Conservation (phyloP, 2,113 vertebrate species). For the Thinocorus orbignyianus region DNA sequence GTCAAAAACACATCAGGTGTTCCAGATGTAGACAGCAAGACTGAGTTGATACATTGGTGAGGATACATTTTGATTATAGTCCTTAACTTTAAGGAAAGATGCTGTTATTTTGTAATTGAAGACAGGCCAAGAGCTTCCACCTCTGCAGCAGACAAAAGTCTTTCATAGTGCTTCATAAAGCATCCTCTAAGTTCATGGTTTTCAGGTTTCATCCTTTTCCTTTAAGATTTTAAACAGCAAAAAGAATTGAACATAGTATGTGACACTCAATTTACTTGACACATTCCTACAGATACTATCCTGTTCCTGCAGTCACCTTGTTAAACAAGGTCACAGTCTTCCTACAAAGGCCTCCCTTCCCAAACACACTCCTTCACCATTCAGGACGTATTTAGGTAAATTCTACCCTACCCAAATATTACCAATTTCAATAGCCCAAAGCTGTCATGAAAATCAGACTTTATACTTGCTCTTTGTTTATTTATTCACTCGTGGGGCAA, state of each 20-base stretch:
- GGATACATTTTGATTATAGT: background rate
- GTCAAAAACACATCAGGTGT: background rate
- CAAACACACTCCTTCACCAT: background rate
- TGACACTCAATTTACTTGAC: background rate
- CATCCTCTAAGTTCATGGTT: background rate
- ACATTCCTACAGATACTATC: background rate
- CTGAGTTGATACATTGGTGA: background rate
- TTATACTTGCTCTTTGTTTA: background rate
- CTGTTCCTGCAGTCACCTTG: background rate
- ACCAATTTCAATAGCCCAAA: background rate
- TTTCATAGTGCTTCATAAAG: background rate
- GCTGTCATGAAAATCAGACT: background rate
- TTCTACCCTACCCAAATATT: background rate
- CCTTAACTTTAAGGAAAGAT: background rate
- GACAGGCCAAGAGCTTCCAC: background rate
- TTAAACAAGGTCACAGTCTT: background rate
- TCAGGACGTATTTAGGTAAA: background rate
- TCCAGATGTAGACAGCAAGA: background rate
- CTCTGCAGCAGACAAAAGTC: background rate
- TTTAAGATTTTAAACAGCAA: background rate
- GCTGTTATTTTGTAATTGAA: background rate
- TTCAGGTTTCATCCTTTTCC: background rate
- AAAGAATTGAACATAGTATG: background rate
- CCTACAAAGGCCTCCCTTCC: background rate
- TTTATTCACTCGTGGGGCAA: background rate